Base-by-base conservation (phyloP, 2,797 vertebrate genomes). In the Limnodromus scolopaceus region DNA sequence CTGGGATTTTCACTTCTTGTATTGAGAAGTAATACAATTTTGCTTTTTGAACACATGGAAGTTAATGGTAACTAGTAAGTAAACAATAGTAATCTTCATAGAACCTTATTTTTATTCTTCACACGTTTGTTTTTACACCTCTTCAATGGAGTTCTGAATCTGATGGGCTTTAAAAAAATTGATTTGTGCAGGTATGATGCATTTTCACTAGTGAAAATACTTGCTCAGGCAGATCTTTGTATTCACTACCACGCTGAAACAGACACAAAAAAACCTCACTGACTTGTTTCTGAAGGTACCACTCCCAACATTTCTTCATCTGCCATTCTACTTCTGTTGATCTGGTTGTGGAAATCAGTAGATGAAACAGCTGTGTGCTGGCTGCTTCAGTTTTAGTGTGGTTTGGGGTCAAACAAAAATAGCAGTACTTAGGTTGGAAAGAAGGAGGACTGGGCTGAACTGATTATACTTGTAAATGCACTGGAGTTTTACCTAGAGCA, bases 401-500 rank as follows among this genome's bases (percentile, higher is more conserved):
- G 74, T 55, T 55, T 95, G 45, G 16, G 43, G 81, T 92, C 74
- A 91, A 84, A 82, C 16, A 64, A 81, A 86, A 96, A 58, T 65
- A 88, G 45, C 82, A 91, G 28, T 91, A 28, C 87, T 79, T 81
- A 10, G 8, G 28, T 18, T 76, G 74, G 58, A 76, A 92, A 65
- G 70, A 83, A 49, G 19, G 90, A 92, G 63, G 55, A 28, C 83
- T 87, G 71, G 0, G 0, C 66, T 79, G 46, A 69, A 64, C 74
- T 95, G 91, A 94, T 97, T 89, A 89, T 89, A 92, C 78, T 92
- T 96, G 87, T 82, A 91, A 95, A 92, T 96, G 70, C 28, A n/a
- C 27, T 63, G 22, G 66, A 86, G 79, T 92, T 93, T 88, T 90
- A 96, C 87, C 69, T 93, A 64, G 23, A 93, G 72, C 85, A 34